Evolutionary conservation across 37 sponge, comb jelly and placozoan species (phyloP).

Genomic region (Petrosia ficiformis): DNA sequence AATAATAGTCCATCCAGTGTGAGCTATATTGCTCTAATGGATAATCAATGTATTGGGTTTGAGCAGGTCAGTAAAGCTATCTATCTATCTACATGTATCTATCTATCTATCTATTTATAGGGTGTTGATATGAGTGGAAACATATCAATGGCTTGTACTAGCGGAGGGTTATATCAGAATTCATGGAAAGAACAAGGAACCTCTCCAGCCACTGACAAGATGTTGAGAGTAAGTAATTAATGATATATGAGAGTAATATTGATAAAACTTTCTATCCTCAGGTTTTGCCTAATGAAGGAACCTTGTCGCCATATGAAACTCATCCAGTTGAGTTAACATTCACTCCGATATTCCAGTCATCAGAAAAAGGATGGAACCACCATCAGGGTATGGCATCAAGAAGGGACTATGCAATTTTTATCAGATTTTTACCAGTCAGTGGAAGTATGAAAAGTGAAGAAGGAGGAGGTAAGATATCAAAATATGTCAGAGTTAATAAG

Average conservation of each 20-base stretch:
- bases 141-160: constrained; percentile 25
- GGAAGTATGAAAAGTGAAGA: neutral
- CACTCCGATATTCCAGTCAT: constrained; percentile 17
- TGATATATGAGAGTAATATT: neutral
- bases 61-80: constrained; percentile 26
- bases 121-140: constrained; percentile 23
- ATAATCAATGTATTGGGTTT: constrained; percentile 28
- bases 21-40: constrained; percentile 49
- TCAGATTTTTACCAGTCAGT: constrained; percentile 31
- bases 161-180: constrained; percentile 34
- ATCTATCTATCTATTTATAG: neutral
- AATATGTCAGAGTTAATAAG: neutral
- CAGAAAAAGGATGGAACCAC: constrained; percentile 47
- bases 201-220: neutral
- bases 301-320: constrained; percentile 56
- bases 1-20: constrained; percentile 75
- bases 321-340: constrained; percentile 36
- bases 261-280: neutral
- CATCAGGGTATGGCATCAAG: constrained; percentile 25
- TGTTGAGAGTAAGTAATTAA: constrained; percentile 5
- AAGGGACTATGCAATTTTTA: constrained; percentile 59
- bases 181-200: constrained; percentile 37
- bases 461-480: neutral
- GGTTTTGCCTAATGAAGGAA: constrained; percentile 42
- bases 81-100: neutral